Conservation (phyloP, 2,113 vertebrate species). For the Polypterus senegalus region DNA sequence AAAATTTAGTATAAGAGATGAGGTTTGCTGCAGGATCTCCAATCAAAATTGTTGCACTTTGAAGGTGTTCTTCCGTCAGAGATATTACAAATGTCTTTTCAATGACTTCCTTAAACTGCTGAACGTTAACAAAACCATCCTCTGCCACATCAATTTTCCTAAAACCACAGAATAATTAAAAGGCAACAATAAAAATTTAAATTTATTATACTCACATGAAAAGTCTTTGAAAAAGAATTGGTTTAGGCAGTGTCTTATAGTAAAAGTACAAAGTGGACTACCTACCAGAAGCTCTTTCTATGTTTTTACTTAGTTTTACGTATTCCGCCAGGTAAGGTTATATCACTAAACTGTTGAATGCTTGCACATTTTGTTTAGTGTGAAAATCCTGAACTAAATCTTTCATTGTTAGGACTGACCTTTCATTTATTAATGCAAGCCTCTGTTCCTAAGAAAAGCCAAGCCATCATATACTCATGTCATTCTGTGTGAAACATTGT, state of each 20-base stretch:
- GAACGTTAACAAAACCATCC: constrained; percentile 5
- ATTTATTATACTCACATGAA: neutral
- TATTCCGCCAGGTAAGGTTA: no score
- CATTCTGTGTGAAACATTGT: no score
- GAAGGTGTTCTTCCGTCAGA: constrained; percentile 6
- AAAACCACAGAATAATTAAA: neutral
- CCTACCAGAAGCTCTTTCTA: no score
- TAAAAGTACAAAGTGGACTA: neutral
- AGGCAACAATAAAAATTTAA: neutral
- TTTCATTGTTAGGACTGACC: no score
- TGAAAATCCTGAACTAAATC: no score
- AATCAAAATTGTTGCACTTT: neutral
- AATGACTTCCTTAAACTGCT: constrained; percentile 19
- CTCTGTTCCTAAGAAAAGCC: no score
- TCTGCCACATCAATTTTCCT: constrained; percentile 12
- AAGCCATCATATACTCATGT: no score
- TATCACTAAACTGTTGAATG: no score
- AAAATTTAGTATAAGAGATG: constrained; percentile 15
- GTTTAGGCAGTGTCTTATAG: neutral
- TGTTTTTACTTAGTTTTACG: no score
- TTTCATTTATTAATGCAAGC: no score
- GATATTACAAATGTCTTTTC: constrained; percentile 17
- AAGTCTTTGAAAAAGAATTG: neutral
- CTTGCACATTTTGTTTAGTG: no score
- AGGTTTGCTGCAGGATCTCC: neutral